These are phyloP conservation scores for Doryteuthis pealeii DNA, from an alignment of 1,140 invertebrate genomes.

Conservation along the genomic window DNA sequence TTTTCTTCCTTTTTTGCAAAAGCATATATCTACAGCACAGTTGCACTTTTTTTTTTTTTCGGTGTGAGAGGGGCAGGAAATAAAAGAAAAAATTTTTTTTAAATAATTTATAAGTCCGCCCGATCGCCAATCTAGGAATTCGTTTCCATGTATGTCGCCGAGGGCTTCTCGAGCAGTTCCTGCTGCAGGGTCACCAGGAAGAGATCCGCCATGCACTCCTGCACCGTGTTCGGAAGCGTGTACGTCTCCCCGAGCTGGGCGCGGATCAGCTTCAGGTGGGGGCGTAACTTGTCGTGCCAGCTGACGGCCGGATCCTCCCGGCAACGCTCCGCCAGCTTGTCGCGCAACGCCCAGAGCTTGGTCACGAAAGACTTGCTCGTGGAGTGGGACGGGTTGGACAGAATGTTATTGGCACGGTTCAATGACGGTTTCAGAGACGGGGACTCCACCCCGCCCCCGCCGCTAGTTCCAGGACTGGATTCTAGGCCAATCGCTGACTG, in stretches of 20 bases:
- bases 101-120: too few relatives aligned
- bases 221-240: constrained; percentile 4
- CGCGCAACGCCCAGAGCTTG: constrained; percentile 1
- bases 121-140: too few relatives aligned
- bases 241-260: constrained; percentile 19
- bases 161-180: background rate
- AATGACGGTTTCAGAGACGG: background rate
- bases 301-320: constrained; percentile 18
- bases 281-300: constrained; percentile 21
- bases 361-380: background rate
- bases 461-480: background rate
- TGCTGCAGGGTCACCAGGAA: constrained; percentile 21
- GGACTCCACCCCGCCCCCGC: background rate
- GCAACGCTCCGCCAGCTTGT: background rate
- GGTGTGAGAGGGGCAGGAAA: too few relatives aligned
- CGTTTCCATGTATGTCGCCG: too few relatives aligned
- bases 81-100: too few relatives aligned
- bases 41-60: too few relatives aligned
- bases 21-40: too few relatives aligned
- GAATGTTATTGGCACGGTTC: background rate
- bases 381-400: background rate
- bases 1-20: too few relatives aligned
- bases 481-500: background rate
- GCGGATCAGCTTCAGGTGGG: constrained; percentile 14
- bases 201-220: constrained; percentile 25